These are phyloP conservation scores for Gymnarchus niloticus DNA, from an alignment of 2,113 vertebrate genomes.

Conservation along the genomic window DNA sequence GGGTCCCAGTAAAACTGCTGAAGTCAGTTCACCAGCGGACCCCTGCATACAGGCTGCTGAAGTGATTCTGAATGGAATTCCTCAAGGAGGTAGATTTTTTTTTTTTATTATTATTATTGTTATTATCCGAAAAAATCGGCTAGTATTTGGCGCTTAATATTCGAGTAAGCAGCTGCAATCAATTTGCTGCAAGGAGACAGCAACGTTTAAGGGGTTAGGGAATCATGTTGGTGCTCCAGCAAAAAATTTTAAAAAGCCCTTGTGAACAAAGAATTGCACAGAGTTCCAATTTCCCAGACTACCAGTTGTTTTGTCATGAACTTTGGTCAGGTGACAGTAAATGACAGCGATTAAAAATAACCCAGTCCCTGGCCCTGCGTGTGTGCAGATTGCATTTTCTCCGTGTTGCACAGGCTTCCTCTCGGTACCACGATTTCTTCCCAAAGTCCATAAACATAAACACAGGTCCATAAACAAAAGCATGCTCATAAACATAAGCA, in stretches of 20 bases:
- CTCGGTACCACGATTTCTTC: too few relatives aligned
- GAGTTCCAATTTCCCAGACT: not conserved
- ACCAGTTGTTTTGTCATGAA: conserved; percentile 11
- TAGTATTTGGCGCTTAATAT: not conserved
- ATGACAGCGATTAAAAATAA: not conserved
- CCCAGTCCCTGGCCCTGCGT: too few relatives aligned
- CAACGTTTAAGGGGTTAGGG: not conserved
- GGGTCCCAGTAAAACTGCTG: conserved; percentile 36
- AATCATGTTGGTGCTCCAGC: not conserved
- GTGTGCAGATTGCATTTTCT: too few relatives aligned
- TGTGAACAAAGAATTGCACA: not conserved
- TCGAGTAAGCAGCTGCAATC: not conserved
- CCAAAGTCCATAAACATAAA: too few relatives aligned
- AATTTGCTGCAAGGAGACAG: not conserved
- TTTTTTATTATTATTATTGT: not conserved
- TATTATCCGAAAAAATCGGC: not conserved
- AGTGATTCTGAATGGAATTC: not conserved
- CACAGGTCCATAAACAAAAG: too few relatives aligned
- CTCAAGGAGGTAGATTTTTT: not conserved
- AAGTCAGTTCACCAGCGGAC: conserved; percentile 18
- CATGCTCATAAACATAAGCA: not conserved
- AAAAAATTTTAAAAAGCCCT: not conserved
- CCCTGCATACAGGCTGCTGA: not conserved
- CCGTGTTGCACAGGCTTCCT: too few relatives aligned
- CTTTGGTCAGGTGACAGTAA: not conserved